Percentiles rank a stretch among this genome's conserved stretches.
These are phyloP conservation scores for Melinaea menophilus DNA, from an alignment of 2,888 invertebrate genomes.

Conservation along the genomic window DNA sequence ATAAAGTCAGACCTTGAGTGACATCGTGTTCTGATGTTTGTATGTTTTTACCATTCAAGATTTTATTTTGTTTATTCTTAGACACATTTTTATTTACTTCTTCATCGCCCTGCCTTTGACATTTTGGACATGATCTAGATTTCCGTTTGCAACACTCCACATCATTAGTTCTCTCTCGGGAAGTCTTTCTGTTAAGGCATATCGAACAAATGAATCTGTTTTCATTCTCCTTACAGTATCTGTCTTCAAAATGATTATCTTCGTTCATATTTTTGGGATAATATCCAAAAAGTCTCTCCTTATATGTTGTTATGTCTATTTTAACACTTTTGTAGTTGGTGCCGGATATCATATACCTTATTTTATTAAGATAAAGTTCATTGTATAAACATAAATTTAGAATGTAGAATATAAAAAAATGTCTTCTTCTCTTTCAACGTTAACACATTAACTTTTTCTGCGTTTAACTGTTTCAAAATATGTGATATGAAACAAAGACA, in stretches of 20 bases:
- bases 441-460: too few relatives aligned
- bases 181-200: constrained; percentile 46
- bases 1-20: constrained; percentile 48
- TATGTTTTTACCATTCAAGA: constrained; percentile 38
- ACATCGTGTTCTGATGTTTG: constrained; percentile 53
- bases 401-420: too few relatives aligned
- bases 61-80: constrained; percentile 16
- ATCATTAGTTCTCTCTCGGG: constrained; percentile 28
- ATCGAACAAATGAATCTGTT: constrained; percentile 54
- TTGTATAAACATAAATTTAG: neutral
- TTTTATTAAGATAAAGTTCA: neutral
- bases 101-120: constrained; percentile 36
- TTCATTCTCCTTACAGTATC: constrained; percentile 23
- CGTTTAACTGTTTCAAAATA: too few relatives aligned
- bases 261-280: constrained; percentile 29
- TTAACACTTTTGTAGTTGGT: constrained; percentile 43
- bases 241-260: constrained; percentile 26
- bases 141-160: constrained; percentile 34
- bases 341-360: constrained; percentile 47
- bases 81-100: constrained; percentile 21
- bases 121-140: constrained; percentile 45
- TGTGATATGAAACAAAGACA: too few relatives aligned
- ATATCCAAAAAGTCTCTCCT: constrained; percentile 19
- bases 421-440: too few relatives aligned
- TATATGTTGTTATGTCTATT: constrained; percentile 57